Conservation (phyloP, 2,888 invertebrate species). For the Callyntrura guangdongensis region DNA sequence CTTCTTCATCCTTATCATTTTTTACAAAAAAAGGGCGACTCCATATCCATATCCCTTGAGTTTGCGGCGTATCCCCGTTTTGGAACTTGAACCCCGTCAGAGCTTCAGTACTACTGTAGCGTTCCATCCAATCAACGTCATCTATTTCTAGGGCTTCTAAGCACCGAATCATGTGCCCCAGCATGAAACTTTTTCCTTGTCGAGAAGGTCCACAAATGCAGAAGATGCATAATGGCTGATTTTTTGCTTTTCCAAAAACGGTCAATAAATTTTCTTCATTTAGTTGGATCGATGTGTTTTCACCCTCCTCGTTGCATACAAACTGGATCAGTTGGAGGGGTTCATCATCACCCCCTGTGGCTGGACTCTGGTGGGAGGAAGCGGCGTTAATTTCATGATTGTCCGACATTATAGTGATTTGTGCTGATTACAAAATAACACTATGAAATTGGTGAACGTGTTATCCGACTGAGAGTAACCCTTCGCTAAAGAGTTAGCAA, state of each 20-base stretch:
- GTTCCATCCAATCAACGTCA: slow-evolving; percentile 79
- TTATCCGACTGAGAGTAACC: no score
- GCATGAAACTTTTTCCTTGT: slow-evolving; percentile 84
- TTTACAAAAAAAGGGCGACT: slow-evolving; percentile 86
- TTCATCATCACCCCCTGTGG: no score
- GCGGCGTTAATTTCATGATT: no score
- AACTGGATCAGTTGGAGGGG: slow-evolving; percentile 50
- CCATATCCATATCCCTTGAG: slow-evolving; percentile 86
- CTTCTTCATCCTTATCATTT: slow-evolving; percentile 82
- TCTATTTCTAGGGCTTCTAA: slow-evolving; percentile 82
- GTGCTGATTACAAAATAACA: no score
- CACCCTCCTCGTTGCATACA: not conserved
- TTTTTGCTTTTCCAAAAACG: slow-evolving; percentile 53
- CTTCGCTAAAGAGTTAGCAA: no score
- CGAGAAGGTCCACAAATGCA: slow-evolving; percentile 84
- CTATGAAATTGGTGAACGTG: no score
- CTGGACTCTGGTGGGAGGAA: no score
- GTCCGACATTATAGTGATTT: no score
- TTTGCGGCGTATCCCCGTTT: slow-evolving; percentile 85
- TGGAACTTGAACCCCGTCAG: slow-evolving; percentile 85
- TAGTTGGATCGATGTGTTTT: slow-evolving; percentile 37
- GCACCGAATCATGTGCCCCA: slow-evolving; percentile 83
- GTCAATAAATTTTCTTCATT: slow-evolving; percentile 31
- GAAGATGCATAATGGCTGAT: slow-evolving; percentile 73
- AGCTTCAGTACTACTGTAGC: slow-evolving; percentile 40